phyloP scores from a whole-genome alignment of 37 sponge, comb jelly and placozoan species.

The Aphrocallistes beatrix region DNA sequence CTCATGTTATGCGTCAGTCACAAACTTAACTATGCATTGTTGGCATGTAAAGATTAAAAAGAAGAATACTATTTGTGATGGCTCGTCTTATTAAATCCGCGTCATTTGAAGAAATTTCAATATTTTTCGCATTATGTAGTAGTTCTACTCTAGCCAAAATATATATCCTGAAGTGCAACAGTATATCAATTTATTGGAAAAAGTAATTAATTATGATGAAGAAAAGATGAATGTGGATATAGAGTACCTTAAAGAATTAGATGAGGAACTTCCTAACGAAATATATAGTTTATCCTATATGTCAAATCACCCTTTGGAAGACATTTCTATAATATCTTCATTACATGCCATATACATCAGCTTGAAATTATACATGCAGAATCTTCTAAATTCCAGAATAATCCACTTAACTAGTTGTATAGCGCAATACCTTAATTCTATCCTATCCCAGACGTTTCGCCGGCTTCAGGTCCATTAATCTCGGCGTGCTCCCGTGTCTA shows the following conservation, averaged over 20 bases:
- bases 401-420: too few species aligned
- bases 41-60: not conserved
- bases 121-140: not conserved
- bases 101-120: not conserved
- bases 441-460: too few species aligned
- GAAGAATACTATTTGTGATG: not conserved
- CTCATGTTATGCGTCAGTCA: too few species aligned
- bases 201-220: too few species aligned
- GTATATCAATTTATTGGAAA: too few species aligned
- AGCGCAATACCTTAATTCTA: too few species aligned
- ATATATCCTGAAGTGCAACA: too few species aligned
- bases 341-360: not conserved
- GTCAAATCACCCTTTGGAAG: too few species aligned
- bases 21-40: not conserved
- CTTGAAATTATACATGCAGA: not conserved
- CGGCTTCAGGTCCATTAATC: too few species aligned
- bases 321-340: not conserved
- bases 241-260: not conserved
- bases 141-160: not conserved
- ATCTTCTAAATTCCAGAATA: not conserved
- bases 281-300: not conserved
- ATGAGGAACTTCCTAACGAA: not conserved
- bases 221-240: too few species aligned
- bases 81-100: not conserved
- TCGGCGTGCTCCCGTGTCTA: too few species aligned